Evolutionary conservation across 2,888 invertebrate species (phyloP).

Genomic region (Pardosa pseudoannulata): DNA sequence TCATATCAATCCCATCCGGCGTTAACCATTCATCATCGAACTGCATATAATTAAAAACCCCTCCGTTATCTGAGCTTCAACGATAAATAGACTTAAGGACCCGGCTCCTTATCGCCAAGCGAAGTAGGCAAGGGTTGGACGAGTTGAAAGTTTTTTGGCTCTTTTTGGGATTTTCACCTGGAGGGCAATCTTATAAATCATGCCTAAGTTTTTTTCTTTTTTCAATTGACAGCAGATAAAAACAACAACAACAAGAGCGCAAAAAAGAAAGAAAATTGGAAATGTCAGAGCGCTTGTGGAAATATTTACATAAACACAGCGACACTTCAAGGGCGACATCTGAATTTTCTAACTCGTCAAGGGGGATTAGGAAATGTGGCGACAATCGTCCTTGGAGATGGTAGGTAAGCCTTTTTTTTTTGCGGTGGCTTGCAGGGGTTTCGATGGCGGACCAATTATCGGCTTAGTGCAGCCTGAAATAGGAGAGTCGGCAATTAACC

Average conservation of each 20-base stretch:
- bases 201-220: too few species aligned
- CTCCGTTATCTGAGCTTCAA: neutral
- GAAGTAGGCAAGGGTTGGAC: neutral
- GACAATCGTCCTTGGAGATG: too few species aligned
- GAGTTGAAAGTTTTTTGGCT: too few species aligned
- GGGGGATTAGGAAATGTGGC: too few species aligned
- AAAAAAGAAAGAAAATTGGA: constrained; percentile 6
- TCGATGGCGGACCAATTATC: too few species aligned
- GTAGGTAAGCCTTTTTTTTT: too few species aligned
- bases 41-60: neutral
- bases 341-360: too few species aligned
- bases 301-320: constrained; percentile 46
- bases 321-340: constrained; percentile 31
- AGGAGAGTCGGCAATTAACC: too few species aligned
- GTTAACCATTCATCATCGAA: neutral
- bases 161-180: neutral
- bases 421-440: too few species aligned
- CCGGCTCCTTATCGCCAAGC: neutral
- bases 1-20: neutral
- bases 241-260: too few species aligned
- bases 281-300: neutral
- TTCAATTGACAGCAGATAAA: too few species aligned
- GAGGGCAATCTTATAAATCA: constrained; percentile 34
- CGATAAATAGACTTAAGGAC: neutral
- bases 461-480: too few species aligned